A percentile compares a stretch with the other conserved stretches of the same genome.
Conservation (phyloP, 2,113 vertebrate genomes). For the Symphodus melops region DNA sequence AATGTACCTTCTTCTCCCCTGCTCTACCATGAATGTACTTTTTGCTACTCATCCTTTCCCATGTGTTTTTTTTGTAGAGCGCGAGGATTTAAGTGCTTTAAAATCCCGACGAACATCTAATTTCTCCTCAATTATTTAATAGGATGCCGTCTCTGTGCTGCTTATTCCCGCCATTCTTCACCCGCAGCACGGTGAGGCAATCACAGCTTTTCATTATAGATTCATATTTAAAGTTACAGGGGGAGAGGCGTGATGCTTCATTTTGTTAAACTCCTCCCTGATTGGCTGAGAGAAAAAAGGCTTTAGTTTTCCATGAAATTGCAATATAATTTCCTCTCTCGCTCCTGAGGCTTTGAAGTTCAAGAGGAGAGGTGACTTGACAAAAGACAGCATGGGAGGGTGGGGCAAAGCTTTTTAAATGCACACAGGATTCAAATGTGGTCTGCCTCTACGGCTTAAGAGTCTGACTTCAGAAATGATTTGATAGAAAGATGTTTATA, state of each 20-base stretch:
- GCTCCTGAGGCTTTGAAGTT: constrained; percentile 73
- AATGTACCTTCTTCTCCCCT: neutral
- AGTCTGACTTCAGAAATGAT: constrained; percentile 42
- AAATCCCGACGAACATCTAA: constrained; percentile 71
- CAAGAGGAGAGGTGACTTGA: constrained; percentile 65
- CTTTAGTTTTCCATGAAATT: constrained; percentile 74
- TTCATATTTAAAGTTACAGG: constrained; percentile 71
- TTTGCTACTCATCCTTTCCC: constrained; percentile 23
- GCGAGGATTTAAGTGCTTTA: constrained; percentile 69
- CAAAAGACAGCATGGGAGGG: constrained; percentile 47
- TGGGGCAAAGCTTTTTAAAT: constrained; percentile 26
- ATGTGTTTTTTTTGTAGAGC: constrained; percentile 40
- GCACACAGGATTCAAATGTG: constrained; percentile 39
- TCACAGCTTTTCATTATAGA: constrained; percentile 75
- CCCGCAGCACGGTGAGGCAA: constrained; percentile 49
- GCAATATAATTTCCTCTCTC: constrained; percentile 56
- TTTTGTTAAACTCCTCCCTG: constrained; percentile 54
- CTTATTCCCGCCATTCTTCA: constrained; percentile 59
- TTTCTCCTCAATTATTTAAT: constrained; percentile 78
- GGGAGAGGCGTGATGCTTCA: constrained; percentile 40
- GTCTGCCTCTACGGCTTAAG: constrained; percentile 33
- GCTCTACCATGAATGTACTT: neutral
- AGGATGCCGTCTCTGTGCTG: constrained; percentile 64
- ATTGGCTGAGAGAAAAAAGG: constrained; percentile 70
- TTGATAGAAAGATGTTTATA: constrained; percentile 56